phyloP scores from a whole-genome alignment of 2,797 vertebrate species.

The Cossypha heuglini region DNA sequence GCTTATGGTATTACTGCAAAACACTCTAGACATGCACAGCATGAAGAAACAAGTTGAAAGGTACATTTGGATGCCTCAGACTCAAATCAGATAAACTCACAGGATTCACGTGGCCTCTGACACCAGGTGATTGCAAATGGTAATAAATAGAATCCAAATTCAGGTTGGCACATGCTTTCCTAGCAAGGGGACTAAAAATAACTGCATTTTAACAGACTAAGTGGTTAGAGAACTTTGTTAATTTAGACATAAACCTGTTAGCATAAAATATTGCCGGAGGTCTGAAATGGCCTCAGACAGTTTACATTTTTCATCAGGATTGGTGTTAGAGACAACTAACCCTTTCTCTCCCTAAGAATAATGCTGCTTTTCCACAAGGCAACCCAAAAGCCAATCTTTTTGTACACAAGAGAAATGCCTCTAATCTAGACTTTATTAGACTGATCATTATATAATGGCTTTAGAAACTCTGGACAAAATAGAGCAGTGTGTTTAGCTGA shows the following conservation, averaged over 20 bases:
- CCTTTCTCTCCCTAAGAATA: constrained; percentile 57
- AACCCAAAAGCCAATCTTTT: constrained; percentile 60
- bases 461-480: constrained; percentile 67
- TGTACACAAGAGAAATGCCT: constrained; percentile 63
- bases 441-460: constrained; percentile 71
- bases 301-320: constrained; percentile 65
- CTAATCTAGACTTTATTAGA: constrained; percentile 64
- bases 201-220: constrained; percentile 60
- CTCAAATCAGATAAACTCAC: constrained; percentile 66
- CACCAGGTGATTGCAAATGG: constrained; percentile 48
- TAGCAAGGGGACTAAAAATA: constrained; percentile 24
- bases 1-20: constrained; percentile 64
- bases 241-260: constrained; percentile 69
- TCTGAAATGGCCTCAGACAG: constrained; percentile 57
- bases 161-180: constrained; percentile 55
- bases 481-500: constrained; percentile 61
- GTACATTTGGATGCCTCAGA: constrained; percentile 43
- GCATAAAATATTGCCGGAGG: constrained; percentile 62
- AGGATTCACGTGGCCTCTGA: constrained; percentile 39
- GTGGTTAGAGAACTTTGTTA: constrained; percentile 68
- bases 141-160: constrained; percentile 62
- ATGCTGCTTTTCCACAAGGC: constrained; percentile 56
- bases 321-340: constrained; percentile 48
- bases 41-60: constrained; percentile 59
- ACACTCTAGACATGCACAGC: constrained; percentile 57